Evolutionary conservation across 2,888 invertebrate species (phyloP).

Genomic region (Melanostoma mellinum): DNA sequence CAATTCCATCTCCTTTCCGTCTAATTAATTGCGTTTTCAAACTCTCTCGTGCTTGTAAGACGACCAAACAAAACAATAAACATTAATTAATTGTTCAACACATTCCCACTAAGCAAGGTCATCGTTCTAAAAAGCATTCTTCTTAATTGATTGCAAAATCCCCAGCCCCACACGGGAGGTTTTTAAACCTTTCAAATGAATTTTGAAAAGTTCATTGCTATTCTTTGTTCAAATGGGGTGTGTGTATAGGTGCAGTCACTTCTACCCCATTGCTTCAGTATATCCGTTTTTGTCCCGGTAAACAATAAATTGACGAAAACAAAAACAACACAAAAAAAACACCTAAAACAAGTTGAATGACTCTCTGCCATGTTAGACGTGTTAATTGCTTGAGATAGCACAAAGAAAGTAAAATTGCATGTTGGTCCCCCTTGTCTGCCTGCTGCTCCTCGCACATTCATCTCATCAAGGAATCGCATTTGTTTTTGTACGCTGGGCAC

Average conservation of each 20-base stretch:
- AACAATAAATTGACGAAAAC: slow-evolving; percentile 31
- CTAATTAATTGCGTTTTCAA: no score
- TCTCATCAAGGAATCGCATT: slow-evolving; percentile 13
- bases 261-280: slow-evolving; percentile 28
- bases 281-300: slow-evolving; percentile 49
- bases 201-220: slow-evolving; percentile 57
- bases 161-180: slow-evolving; percentile 10
- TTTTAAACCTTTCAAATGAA: slow-evolving; percentile 44
- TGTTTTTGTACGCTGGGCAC: slow-evolving; percentile 38
- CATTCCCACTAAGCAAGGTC: slow-evolving; percentile 28
- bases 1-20: no score
- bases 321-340: slow-evolving; percentile 20
- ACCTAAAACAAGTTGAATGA: slow-evolving; percentile 54
- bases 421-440: slow-evolving; percentile 8
- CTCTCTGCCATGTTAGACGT: slow-evolving; percentile 60
- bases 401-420: slow-evolving; percentile 44
- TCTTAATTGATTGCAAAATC: slow-evolving; percentile 17
- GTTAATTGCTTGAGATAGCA: slow-evolving; percentile 64
- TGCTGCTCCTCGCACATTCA: slow-evolving; percentile 30
- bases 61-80: background rate
- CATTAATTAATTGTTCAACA: slow-evolving; percentile 22
- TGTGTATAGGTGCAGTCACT: slow-evolving; percentile 17
- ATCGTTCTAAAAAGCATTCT: slow-evolving; percentile 28
- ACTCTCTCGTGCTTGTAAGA: no score
- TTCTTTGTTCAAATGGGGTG: slow-evolving; percentile 45